A percentile compares a stretch with the other conserved stretches of the same genome.
Evolutionary conservation across 2,888 invertebrate species (phyloP).

Genomic region (Apoderus coryli): DNA sequence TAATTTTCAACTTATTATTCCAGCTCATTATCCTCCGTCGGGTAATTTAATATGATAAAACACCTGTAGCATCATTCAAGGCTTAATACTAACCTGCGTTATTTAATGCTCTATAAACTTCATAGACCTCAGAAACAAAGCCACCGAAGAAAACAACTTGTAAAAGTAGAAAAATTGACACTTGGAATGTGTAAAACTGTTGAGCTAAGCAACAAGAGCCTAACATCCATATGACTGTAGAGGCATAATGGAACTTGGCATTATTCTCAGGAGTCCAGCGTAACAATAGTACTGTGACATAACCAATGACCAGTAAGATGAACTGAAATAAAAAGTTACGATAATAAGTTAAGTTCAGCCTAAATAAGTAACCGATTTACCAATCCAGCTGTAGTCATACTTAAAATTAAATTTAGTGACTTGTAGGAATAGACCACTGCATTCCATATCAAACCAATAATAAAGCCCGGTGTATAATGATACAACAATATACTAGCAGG

Average conservation of each 20-base stretch:
- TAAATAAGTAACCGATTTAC: too few relatives aligned
- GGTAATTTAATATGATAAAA: too few relatives aligned
- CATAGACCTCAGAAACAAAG: constrained; percentile 45
- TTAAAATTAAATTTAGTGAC: background rate
- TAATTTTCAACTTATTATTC: too few relatives aligned
- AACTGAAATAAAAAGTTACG: constrained; percentile 42
- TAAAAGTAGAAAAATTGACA: constrained; percentile 55
- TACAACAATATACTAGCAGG: constrained; percentile 48
- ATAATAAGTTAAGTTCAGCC: too few relatives aligned
- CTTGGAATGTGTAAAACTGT: constrained; percentile 58
- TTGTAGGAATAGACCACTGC: constrained; percentile 12
- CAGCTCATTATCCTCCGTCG: too few relatives aligned
- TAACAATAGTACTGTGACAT: constrained; percentile 53
- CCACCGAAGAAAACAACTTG: constrained; percentile 53
- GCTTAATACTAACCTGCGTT: too few relatives aligned
- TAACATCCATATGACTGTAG: constrained; percentile 62
- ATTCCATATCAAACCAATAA: constrained; percentile 45
- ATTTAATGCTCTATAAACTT: constrained; percentile 40
- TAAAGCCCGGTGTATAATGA: constrained; percentile 53
- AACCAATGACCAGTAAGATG: constrained; percentile 47
- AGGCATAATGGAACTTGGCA: constrained; percentile 47
- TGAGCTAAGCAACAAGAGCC: constrained; percentile 62
- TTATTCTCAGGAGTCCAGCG: constrained; percentile 64
- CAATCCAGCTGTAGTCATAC: too few relatives aligned
- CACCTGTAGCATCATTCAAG: too few relatives aligned